Conservation (phyloP, 1,140 invertebrate species). For the Apolygus lucorum region DNA sequence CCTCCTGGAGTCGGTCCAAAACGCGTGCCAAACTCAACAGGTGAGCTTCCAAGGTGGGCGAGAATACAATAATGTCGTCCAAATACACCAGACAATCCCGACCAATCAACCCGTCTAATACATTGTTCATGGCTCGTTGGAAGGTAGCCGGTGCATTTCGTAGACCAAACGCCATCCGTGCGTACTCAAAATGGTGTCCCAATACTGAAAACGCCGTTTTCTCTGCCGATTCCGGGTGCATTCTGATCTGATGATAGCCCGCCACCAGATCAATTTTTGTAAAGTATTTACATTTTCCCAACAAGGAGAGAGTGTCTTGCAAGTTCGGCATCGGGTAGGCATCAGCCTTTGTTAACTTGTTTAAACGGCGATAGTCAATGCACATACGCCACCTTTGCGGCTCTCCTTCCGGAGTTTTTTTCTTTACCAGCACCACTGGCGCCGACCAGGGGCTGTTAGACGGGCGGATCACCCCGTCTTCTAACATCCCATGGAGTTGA, state of each 20-base stretch:
- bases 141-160: conserved; percentile 40
- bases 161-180: conserved; percentile 39
- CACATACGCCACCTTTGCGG: conserved; percentile 36
- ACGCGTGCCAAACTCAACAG: conserved; percentile 23
- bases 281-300: conserved; percentile 41
- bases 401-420: conserved; percentile 27
- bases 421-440: too few relatives aligned
- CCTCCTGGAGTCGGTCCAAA: background rate
- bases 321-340: too few relatives aligned
- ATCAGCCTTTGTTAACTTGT: too few relatives aligned
- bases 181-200: conserved; percentile 37
- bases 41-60: conserved; percentile 26
- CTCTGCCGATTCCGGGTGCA: conserved; percentile 37
- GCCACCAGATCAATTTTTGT: conserved; percentile 42
- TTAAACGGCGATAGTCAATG: too few relatives aligned
- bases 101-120: conserved; percentile 34
- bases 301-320: conserved; percentile 40
- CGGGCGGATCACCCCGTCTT: conserved; percentile 23
- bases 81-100: conserved; percentile 29
- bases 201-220: conserved; percentile 44
- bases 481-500: conserved; percentile 13
- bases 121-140: conserved; percentile 38
- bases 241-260: conserved; percentile 46
- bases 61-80: too few relatives aligned
- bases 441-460: conserved; percentile 23